Evolutionary conservation across 2,888 invertebrate genomes (phyloP).

Genomic region (Xylota sylvarum): DNA sequence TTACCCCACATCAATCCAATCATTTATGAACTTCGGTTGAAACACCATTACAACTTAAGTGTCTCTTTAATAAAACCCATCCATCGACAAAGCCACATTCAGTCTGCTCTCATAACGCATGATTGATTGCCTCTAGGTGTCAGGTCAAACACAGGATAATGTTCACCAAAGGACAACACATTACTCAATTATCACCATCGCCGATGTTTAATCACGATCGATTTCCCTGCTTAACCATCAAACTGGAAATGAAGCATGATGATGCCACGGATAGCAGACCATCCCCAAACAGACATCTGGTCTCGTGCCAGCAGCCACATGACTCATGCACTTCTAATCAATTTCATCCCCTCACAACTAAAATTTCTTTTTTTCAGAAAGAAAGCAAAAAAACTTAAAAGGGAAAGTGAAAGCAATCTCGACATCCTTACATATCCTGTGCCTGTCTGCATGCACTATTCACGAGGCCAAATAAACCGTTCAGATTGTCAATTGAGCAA

Average conservation of each 20-base stretch:
- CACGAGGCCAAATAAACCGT: constrained; percentile 62
- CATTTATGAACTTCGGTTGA: not conserved
- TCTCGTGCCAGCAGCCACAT: constrained; percentile 36
- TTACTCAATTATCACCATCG: constrained; percentile 71
- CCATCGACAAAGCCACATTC: not conserved
- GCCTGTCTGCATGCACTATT: constrained; percentile 46
- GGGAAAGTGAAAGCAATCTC: constrained; percentile 63
- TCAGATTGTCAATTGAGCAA: constrained; percentile 69
- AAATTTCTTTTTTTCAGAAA: not conserved
- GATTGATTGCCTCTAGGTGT: constrained; percentile 66
- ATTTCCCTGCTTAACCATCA: constrained; percentile 26
- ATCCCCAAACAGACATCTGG: constrained; percentile 35
- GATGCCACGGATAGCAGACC: constrained; percentile 36
- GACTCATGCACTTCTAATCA: constrained; percentile 56
- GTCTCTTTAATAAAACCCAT: not conserved
- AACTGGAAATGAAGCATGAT: constrained; percentile 14
- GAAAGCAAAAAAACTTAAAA: constrained; percentile 26
- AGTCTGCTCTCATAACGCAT: constrained; percentile 53
- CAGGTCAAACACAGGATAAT: constrained; percentile 69
- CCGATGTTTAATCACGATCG: constrained; percentile 67
- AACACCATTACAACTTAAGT: not conserved
- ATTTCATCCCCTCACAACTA: not conserved
- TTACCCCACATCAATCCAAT: not conserved
- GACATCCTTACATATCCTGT: constrained; percentile 25
- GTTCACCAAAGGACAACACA: constrained; percentile 59